Evolutionary conservation across 1,140 invertebrate species (phyloP).

Genomic region (Sesamia nonagrioides): DNA sequence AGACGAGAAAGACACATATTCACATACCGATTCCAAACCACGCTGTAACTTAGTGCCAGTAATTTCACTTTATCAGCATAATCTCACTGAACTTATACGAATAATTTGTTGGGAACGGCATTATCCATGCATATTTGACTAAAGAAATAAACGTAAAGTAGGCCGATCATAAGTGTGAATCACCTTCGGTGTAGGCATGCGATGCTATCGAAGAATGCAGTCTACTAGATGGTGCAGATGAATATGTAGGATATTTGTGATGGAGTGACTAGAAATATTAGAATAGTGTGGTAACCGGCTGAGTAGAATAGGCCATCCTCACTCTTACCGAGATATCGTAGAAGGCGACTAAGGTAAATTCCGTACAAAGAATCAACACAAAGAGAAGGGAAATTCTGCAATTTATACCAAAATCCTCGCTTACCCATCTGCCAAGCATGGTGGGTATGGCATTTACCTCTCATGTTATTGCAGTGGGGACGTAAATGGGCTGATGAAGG

Average conservation of each 20-base stretch:
- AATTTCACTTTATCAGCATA: slow-evolving; percentile 25
- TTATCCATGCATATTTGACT: slow-evolving; percentile 18
- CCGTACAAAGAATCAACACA: too few relatives aligned
- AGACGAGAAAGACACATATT: not conserved
- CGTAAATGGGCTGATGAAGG: too few relatives aligned
- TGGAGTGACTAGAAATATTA: not conserved
- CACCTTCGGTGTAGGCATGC: slow-evolving; percentile 3
- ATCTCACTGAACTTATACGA: slow-evolving; percentile 22
- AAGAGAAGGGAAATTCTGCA: too few relatives aligned
- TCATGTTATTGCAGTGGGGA: too few relatives aligned
- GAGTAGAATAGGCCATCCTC: too few relatives aligned
- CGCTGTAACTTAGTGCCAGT: not conserved
- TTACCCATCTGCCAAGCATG: too few relatives aligned
- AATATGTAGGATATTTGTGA: not conserved
- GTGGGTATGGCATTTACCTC: too few relatives aligned
- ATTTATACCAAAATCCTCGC: too few relatives aligned
- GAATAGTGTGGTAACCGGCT: too few relatives aligned
- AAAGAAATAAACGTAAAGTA: slow-evolving; percentile 38
- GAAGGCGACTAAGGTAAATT: too few relatives aligned
- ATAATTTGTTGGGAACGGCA: slow-evolving; percentile 36
- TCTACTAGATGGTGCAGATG: not conserved
- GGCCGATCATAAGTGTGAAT: slow-evolving; percentile 40
- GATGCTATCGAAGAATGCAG: slow-evolving; percentile 18
- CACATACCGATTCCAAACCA: not conserved
- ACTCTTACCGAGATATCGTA: too few relatives aligned